Evolutionary conservation across 2,113 vertebrate species (phyloP).

Genomic region (Coregonus clupeaformis): DNA sequence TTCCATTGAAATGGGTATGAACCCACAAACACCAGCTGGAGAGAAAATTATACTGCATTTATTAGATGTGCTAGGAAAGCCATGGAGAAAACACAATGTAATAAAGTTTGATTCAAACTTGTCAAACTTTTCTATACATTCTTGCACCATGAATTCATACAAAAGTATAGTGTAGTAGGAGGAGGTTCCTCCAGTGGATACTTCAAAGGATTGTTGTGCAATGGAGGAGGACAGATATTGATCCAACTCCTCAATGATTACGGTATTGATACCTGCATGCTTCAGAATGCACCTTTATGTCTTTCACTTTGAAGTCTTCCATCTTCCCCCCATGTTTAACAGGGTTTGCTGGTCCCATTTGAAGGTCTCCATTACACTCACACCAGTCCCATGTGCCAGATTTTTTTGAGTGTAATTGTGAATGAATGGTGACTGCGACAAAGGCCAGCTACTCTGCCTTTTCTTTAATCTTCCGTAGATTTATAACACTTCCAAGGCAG

Average conservation of each 20-base stretch:
- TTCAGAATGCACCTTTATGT: conserved; percentile 74
- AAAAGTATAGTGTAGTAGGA: conserved; percentile 20
- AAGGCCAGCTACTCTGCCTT: conserved; percentile 25
- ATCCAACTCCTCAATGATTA: conserved; percentile 66
- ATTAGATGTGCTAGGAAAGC: conserved; percentile 41
- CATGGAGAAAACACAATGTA: conserved; percentile 14
- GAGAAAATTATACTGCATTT: conserved; percentile 31
- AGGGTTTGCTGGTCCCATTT: conserved; percentile 8
- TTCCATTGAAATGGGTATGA: conserved; percentile 11
- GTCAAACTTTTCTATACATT: conserved; percentile 19
- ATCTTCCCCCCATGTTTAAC: conserved; percentile 40
- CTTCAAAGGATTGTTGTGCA: conserved; percentile 68
- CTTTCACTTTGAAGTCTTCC: conserved; percentile 61
- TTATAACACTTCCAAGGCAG: conserved; percentile 45
- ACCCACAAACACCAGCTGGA: too few relatives aligned
- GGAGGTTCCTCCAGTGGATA: conserved; percentile 31
- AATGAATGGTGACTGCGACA: conserved; percentile 30
- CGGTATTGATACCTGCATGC: conserved; percentile 67
- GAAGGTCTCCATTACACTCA: conserved; percentile 5
- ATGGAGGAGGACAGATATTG: conserved; percentile 67
- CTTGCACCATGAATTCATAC: conserved; percentile 38
- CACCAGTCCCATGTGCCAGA: neutral
- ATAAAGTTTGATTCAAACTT: conserved; percentile 37
- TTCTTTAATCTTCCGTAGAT: conserved; percentile 33
- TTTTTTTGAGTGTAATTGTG: conserved; percentile 29